A percentile compares a stretch with the other conserved stretches of the same genome.
These are phyloP conservation scores for Ericerus pela DNA, from an alignment of 1,140 invertebrate genomes.

Conservation along the genomic window DNA sequence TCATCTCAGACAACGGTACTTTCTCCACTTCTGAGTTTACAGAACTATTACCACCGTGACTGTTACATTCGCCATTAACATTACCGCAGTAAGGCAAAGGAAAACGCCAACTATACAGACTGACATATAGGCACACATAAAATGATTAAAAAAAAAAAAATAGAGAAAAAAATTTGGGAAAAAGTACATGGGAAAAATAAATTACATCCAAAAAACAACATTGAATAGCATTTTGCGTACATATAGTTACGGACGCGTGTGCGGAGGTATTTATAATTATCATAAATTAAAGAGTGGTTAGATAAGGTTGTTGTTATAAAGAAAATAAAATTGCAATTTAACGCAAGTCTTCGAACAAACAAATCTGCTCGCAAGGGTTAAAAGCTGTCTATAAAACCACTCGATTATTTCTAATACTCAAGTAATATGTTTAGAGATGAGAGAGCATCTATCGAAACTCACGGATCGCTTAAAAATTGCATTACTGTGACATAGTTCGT, in stretches of 20 bases:
- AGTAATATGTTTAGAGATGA: too few relatives aligned
- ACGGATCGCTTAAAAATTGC: constrained; percentile 4
- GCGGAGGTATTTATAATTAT: too few relatives aligned
- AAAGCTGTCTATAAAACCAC: too few relatives aligned
- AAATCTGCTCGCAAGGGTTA: too few relatives aligned
- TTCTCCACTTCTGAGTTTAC: constrained; percentile 55
- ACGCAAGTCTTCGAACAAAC: too few relatives aligned
- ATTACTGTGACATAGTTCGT: constrained; percentile 7
- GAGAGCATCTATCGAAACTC: too few relatives aligned
- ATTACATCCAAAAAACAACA: background rate
- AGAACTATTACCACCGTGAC: constrained; percentile 49
- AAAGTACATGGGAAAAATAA: background rate
- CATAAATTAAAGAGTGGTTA: too few relatives aligned
- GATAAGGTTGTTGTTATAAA: too few relatives aligned
- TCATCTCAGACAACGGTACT: constrained; percentile 49
- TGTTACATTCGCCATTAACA: constrained; percentile 22
- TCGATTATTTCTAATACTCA: too few relatives aligned
- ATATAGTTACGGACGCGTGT: too few relatives aligned
- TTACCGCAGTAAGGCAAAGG: constrained; percentile 81
- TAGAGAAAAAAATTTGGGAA: background rate
- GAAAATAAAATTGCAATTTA: too few relatives aligned
- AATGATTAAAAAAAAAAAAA: constrained; percentile 26
- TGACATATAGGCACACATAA: constrained; percentile 37
- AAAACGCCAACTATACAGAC: constrained; percentile 84
- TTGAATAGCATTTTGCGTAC: too few relatives aligned